Conservation (phyloP, 2,888 invertebrate genomes). For the Clitarchus hookeri region DNA sequence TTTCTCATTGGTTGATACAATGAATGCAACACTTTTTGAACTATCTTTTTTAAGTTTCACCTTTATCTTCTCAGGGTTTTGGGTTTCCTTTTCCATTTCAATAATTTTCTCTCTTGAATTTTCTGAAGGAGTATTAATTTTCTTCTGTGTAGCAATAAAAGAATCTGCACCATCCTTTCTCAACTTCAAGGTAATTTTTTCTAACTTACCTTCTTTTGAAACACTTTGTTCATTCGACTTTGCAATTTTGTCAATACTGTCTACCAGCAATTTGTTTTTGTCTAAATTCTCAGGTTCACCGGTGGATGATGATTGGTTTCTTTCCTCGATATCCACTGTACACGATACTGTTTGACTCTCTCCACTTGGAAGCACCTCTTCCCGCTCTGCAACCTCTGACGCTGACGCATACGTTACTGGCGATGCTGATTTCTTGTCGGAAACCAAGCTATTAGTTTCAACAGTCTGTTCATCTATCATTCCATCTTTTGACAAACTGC, state of each 20-base stretch:
- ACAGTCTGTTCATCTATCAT: not conserved
- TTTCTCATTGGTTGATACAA: not conserved
- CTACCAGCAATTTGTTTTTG: not conserved
- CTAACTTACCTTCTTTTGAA: not conserved
- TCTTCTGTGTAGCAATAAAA: slow-evolving; percentile 26
- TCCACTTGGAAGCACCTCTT: not conserved
- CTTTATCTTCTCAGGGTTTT: slow-evolving; percentile 21
- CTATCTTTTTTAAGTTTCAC: slow-evolving; percentile 29
- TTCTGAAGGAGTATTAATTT: not conserved
- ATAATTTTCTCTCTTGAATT: not conserved
- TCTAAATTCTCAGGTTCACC: not conserved
- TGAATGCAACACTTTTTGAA: not conserved
- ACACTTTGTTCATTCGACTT: not conserved
- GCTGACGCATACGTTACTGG: not conserved
- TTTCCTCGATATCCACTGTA: not conserved
- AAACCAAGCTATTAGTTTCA: not conserved
- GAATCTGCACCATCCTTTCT: slow-evolving; percentile 34
- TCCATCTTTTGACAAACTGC: not conserved
- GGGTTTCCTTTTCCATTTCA: slow-evolving; percentile 19
- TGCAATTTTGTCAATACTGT: not conserved
- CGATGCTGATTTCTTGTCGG: not conserved
- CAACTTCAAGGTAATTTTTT: slow-evolving; percentile 37
- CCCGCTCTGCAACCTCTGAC: not conserved
- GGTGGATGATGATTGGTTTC: not conserved
- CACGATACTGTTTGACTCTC: not conserved